phyloP scores from a whole-genome alignment of 2,797 vertebrate species.

The Tolypeutes matacus region DNA sequence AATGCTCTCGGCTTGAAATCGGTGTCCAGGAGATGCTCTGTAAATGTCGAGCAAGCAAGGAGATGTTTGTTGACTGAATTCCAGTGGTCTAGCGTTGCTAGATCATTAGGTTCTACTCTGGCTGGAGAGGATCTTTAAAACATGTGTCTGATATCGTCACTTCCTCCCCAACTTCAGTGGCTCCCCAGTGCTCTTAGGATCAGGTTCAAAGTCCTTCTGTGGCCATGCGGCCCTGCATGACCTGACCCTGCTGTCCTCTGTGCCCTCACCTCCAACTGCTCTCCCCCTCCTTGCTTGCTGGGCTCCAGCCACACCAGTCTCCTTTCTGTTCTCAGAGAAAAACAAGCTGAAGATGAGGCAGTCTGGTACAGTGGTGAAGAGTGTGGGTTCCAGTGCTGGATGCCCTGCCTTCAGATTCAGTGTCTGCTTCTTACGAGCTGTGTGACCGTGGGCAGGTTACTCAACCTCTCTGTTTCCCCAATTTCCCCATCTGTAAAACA shows the following conservation, averaged over 20 bases:
- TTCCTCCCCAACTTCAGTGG: background rate
- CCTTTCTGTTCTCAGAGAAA: background rate
- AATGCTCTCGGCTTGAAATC: background rate
- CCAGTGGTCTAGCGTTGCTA: background rate
- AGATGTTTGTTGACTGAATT: background rate
- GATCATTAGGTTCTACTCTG: background rate
- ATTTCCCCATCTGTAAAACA: background rate
- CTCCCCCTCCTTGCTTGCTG: background rate
- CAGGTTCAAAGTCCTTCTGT: background rate
- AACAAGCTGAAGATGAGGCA: background rate
- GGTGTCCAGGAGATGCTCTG: accelerated
- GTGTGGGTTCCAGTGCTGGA: background rate
- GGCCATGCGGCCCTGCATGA: accelerated
- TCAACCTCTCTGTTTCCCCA: background rate
- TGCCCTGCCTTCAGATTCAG: background rate
- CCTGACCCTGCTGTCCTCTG: accelerated
- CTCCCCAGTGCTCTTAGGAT: background rate
- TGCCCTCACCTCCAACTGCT: accelerated
- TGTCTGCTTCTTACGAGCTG: background rate
- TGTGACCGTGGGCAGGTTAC: background rate
- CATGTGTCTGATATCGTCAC: accelerated
- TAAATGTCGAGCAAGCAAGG: background rate
- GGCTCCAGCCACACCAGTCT: background rate
- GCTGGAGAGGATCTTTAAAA: background rate
- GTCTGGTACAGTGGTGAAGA: background rate